Evolutionary conservation across 2,797 vertebrate genomes (phyloP).

Genomic region (Chelonia mydas): DNA sequence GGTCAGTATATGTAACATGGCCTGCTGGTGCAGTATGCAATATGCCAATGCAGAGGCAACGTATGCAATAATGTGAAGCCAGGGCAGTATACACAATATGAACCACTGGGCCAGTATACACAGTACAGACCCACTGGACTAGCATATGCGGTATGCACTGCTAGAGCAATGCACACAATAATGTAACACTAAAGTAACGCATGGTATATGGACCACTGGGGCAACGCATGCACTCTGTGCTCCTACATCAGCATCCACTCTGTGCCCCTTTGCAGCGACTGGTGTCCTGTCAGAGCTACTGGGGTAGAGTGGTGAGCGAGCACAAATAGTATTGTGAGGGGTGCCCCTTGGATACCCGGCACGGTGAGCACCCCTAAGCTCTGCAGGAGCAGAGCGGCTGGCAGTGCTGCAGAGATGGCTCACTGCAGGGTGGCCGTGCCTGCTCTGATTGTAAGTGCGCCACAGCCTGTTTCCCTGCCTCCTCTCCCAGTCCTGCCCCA

Average conservation of each 20-base stretch:
- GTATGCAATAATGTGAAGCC: background rate
- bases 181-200: background rate
- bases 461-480: background rate
- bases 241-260: background rate
- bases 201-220: background rate
- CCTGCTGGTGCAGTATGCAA: background rate
- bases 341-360: background rate
- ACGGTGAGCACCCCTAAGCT: background rate
- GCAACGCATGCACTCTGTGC: background rate
- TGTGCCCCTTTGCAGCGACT: background rate
- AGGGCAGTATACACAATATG: background rate
- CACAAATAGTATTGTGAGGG: background rate
- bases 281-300: background rate
- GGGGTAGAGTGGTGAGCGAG: background rate
- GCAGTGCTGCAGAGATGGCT: background rate
- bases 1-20: background rate
- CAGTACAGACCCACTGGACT: background rate
- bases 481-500: background rate
- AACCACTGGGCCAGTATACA: background rate
- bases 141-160: background rate
- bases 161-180: background rate
- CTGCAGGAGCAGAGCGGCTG: background rate
- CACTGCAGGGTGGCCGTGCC: background rate
- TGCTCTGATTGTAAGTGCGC: background rate
- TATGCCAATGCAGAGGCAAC: background rate